Evolutionary conservation across 2,888 invertebrate species (phyloP), one percentile per base, ranked within the genome.

Genomic region (Eulithis prunata): DNA sequence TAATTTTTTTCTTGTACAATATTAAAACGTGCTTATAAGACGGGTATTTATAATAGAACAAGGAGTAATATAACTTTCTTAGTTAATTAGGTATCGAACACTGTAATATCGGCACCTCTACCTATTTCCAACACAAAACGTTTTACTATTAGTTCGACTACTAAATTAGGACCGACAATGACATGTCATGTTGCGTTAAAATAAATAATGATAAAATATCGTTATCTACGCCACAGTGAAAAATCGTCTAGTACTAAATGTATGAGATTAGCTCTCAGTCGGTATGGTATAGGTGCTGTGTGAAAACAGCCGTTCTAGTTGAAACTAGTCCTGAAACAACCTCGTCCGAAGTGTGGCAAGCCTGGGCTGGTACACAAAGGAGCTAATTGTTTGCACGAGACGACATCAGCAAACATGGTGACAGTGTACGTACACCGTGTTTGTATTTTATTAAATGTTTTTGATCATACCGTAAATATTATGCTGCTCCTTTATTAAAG

Each of bases 351-450:
- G 79, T 79, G 78, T 78, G 78, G 82, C 80, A 81, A 83, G 83
- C 80, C 79, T 78, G 77, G 72, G 75, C 76, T 78, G 80, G 84
- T 82, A 85, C 83, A 88, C 84, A 86, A 83, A 82, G 81, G 78
- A 85, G 86, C 81, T 88, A 87, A 88, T 88, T 87, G 86, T 87
- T 86, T 83, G 79, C 78, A 72, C 75, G 78, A 79, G 80, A 81
- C 81, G 79, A 81, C 82, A 80, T 81, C 80, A 76, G 80, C 77
- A 85, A 87, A 86, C 85, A 85, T 69, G 71, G 74, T 75, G 79
- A 79, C 81, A 80, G 69, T 64, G 75, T 69, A 75, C 69, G 75
- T 69, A 75, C 69, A 70, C 73, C 68, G 66, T 84, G 85, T 84
- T 82, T 81, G 76, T 75, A 78, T 83, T 85, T 83, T 84, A 80